phyloP scores from a whole-genome alignment of 2,113 vertebrate genomes.

The Pogona vitticeps region DNA sequence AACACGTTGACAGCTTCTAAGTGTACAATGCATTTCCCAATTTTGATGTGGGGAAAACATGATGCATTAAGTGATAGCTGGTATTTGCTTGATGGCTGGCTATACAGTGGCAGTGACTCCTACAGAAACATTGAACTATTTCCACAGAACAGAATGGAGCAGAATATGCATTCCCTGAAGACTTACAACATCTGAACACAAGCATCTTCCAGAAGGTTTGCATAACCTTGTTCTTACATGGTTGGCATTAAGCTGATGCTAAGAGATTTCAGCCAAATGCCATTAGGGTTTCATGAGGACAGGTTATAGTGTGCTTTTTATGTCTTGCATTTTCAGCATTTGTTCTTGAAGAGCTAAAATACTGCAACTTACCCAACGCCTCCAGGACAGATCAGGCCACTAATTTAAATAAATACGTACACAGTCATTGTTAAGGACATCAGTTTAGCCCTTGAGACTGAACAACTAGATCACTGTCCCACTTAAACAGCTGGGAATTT shows the following conservation, averaged over 20 bases:
- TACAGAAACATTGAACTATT: neutral
- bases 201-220: neutral
- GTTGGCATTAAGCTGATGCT: neutral
- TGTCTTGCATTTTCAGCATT: neutral
- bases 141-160: neutral
- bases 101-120: neutral
- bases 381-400: neutral
- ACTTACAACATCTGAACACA: neutral
- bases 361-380: neutral
- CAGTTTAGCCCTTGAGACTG: conserved; percentile 13
- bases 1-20: neutral
- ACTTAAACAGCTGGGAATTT: conserved; percentile 45
- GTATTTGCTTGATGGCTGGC: neutral
- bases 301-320: neutral
- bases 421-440: conserved; percentile 3
- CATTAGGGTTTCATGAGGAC: neutral
- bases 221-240: neutral
- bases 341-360: neutral
- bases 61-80: neutral
- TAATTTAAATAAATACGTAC: conserved; percentile 9
- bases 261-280: neutral
- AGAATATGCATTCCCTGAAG: neutral
- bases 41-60: neutral
- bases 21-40: neutral
- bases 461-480: conserved; percentile 31